A percentile compares a stretch with the other conserved stretches of the same genome.
phyloP scores from a whole-genome alignment of 1,140 invertebrate genomes.

The Lepidurus packardi region DNA sequence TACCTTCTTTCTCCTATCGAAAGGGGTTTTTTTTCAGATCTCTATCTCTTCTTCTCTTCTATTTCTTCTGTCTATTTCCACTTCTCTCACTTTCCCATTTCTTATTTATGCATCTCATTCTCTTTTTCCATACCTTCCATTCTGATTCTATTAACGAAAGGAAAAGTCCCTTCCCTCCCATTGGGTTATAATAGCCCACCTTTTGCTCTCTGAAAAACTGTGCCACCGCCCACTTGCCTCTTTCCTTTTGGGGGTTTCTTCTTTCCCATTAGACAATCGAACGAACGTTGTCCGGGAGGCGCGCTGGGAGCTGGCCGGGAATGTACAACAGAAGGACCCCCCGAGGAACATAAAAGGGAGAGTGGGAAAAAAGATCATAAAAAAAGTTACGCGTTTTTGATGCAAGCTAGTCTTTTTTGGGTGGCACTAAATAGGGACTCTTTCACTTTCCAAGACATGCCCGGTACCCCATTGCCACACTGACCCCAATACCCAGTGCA shows the following conservation, averaged over 20 bases:
- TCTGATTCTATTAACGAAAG: slow-evolving; percentile 10
- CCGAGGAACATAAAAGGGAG: background rate
- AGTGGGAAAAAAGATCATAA: background rate
- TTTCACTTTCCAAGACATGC: slow-evolving; percentile 22
- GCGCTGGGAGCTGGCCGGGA: background rate
- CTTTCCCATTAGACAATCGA: background rate
- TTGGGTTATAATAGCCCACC: background rate
- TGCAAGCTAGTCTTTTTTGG: background rate
- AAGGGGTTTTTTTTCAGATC: too few species aligned
- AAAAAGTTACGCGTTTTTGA: slow-evolving; percentile 10
- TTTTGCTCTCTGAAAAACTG: background rate
- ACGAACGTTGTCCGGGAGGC: background rate
- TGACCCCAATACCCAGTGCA: slow-evolving; percentile 35
- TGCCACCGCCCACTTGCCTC: background rate
- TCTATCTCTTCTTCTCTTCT: too few species aligned
- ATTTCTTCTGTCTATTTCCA: too few species aligned
- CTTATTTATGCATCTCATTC: background rate
- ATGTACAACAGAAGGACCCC: background rate
- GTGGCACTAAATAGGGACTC: background rate
- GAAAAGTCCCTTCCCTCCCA: slow-evolving; percentile 16
- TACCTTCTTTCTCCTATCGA: background rate
- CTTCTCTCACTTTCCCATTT: background rate
- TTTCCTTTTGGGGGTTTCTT: background rate
- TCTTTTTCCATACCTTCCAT: background rate
- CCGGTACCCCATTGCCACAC: slow-evolving; percentile 29